phyloP scores from a whole-genome alignment of 1,140 invertebrate species.

The Belonocnema kinseyi region DNA sequence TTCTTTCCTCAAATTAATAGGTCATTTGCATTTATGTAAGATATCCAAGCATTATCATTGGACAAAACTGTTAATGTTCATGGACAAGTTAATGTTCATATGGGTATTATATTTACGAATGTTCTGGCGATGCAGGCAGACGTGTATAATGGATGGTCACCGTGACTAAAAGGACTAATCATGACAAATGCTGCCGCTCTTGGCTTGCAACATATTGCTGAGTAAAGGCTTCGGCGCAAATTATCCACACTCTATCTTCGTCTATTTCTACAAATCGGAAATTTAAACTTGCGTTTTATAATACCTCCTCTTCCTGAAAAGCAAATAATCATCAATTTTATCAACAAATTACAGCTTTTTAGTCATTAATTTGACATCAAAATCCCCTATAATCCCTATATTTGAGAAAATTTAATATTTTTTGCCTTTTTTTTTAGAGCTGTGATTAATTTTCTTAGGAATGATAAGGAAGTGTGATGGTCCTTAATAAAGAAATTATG shows the following conservation, averaged over 20 bases:
- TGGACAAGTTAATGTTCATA: not conserved
- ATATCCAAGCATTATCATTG: not conserved
- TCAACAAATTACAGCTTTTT: too few species aligned
- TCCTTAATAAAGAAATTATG: too few species aligned
- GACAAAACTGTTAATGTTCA: not conserved
- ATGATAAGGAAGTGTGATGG: too few species aligned
- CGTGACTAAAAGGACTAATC: constrained; percentile 74
- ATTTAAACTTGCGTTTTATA: not conserved
- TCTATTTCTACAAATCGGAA: not conserved
- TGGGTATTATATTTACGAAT: not conserved
- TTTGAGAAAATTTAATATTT: too few species aligned
- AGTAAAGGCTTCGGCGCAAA: not conserved
- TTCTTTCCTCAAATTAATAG: too few species aligned
- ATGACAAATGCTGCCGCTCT: constrained; percentile 69
- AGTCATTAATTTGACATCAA: too few species aligned
- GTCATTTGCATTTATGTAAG: too few species aligned
- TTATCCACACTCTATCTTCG: not conserved
- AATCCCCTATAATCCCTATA: too few species aligned
- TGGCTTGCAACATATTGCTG: constrained; percentile 34
- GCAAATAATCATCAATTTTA: not conserved
- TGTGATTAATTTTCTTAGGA: too few species aligned
- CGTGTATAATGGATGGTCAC: constrained; percentile 62
- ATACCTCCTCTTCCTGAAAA: not conserved
- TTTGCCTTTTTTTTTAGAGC: too few species aligned
- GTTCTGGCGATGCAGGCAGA: constrained; percentile 29